Percentiles rank a stretch among this genome's conserved stretches.
Evolutionary conservation across 2,888 invertebrate species (phyloP).

Genomic region (Patella depressa): DNA sequence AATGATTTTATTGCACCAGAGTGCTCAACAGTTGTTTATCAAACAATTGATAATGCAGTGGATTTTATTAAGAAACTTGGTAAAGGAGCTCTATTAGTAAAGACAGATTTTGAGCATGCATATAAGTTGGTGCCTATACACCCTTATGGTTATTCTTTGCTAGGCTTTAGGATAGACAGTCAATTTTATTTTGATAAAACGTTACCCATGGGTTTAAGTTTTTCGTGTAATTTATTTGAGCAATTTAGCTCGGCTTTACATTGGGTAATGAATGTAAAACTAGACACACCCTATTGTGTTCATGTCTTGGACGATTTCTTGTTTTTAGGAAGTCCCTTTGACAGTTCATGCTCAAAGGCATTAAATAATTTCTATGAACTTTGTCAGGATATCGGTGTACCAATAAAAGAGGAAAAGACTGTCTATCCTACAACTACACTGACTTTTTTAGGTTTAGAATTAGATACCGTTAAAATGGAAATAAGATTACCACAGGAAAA

Average conservation of each 20-base stretch:
- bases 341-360: background rate
- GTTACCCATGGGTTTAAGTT: background rate
- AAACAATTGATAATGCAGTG: background rate
- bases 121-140: background rate
- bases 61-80: background rate
- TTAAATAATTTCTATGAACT: constrained; percentile 13
- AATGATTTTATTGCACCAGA: background rate
- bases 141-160: background rate
- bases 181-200: background rate
- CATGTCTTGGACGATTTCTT: background rate
- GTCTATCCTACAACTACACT: background rate
- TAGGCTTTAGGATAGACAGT: background rate
- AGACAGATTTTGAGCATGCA: background rate
- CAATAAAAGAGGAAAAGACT: constrained; percentile 15
- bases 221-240: background rate
- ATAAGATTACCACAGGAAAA: constrained; percentile 2
- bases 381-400: constrained; percentile 18
- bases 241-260: background rate
- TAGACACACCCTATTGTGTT: background rate
- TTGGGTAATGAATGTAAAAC: background rate
- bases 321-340: background rate
- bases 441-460: background rate
- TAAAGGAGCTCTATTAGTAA: background rate
- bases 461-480: background rate
- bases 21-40: background rate